Evolutionary conservation across 2,797 vertebrate species (phyloP).

Genomic region (Spinus pinus): DNA sequence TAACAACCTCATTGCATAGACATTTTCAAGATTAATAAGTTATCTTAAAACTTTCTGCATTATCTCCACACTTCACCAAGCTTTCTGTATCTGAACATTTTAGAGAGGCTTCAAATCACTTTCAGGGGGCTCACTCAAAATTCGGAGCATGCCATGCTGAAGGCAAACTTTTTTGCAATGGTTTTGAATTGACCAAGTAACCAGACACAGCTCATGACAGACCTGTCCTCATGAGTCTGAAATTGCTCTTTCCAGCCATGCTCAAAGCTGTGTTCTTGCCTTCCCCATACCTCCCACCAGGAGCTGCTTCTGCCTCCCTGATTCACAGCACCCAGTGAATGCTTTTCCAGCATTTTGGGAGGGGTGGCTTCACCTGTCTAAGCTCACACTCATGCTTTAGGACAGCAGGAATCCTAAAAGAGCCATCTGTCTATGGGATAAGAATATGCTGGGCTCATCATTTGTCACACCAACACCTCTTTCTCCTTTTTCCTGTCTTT

Average conservation of each 20-base stretch:
- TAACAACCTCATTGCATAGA: not conserved
- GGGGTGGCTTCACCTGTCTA: not conserved
- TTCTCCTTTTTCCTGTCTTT: not conserved
- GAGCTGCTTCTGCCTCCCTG: not conserved
- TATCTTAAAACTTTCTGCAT: not conserved
- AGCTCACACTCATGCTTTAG: not conserved
- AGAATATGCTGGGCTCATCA: not conserved
- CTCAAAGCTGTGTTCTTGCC: not conserved
- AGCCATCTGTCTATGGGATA: not conserved
- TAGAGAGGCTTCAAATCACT: not conserved
- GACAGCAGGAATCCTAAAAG: not conserved
- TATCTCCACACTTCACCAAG: not conserved
- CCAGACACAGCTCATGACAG: not conserved
- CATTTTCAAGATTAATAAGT: not conserved
- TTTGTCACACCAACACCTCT: not conserved
- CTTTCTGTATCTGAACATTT: not conserved
- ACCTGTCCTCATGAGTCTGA: not conserved
- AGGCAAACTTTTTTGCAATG: not conserved
- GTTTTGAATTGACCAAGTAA: constrained; percentile 27
- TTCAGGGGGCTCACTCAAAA: not conserved
- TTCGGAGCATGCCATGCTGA: not conserved
- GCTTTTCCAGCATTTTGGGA: not conserved
- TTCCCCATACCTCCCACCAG: not conserved
- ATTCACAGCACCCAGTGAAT: not conserved
- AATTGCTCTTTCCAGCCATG: not conserved